A percentile compares a stretch with the other conserved stretches of the same genome.
phyloP scores from a whole-genome alignment of 2,888 invertebrate species.

The Aquatica leii region DNA sequence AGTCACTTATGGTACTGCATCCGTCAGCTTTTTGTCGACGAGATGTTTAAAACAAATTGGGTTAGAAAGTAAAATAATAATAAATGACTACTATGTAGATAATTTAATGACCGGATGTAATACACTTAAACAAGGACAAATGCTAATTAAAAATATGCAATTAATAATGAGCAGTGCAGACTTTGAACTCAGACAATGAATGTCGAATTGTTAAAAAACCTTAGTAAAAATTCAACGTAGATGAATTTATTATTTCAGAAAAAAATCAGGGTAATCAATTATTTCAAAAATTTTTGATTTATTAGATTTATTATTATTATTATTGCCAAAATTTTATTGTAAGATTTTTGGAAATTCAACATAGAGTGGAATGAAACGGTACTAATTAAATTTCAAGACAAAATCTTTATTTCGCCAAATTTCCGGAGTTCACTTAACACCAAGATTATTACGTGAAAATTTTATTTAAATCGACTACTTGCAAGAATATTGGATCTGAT shows the following conservation, averaged over 20 bases:
- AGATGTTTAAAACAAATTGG: neutral
- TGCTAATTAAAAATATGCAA: neutral
- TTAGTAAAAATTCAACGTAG: neutral
- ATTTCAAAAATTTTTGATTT: too few species aligned
- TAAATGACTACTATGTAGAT: conserved; percentile 9
- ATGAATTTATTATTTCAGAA: neutral
- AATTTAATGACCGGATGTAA: neutral
- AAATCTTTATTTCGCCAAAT: too few species aligned
- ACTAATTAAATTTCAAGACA: too few species aligned
- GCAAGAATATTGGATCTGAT: too few species aligned
- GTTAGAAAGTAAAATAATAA: conserved; percentile 7
- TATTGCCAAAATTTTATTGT: too few species aligned
- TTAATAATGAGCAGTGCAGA: neutral
- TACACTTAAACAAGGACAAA: neutral
- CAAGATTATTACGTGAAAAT: too few species aligned
- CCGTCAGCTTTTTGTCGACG: neutral
- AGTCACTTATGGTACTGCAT: conserved; percentile 8
- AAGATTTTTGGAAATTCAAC: too few species aligned
- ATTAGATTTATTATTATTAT: too few species aligned
- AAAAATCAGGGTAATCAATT: too few species aligned
- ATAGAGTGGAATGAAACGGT: too few species aligned
- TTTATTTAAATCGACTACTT: too few species aligned
- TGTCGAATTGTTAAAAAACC: neutral
- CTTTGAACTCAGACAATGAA: conserved; percentile 3
- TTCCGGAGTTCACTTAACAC: too few species aligned